Evolutionary conservation across 1,140 invertebrate genomes (phyloP), one percentile per base, ranked within the genome.

Genomic region (Cyclina sinensis): DNA sequence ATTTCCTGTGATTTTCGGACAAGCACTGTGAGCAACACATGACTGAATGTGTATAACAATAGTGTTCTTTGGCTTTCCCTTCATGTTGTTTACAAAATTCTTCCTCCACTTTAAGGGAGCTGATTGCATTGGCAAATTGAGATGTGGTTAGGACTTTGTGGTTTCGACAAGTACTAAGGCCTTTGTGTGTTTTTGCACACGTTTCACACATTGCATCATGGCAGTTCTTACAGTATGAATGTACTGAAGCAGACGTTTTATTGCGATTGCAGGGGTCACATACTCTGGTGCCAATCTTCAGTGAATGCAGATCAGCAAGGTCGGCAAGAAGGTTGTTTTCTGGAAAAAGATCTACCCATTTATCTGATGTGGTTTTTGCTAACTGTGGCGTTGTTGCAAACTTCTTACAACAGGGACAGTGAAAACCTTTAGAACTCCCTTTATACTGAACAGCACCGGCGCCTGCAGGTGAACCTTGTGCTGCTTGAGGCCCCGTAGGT

Each of bases 151-250:
- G 65, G 35, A 88, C 86, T 39, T 59, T 83, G 35, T 82, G 86
- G 18, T 54, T 62, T n/a, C 70, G 35, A 46, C 86, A 88, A 21
- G 37, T 54, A n/a, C 80, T 27, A 16, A 88, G 37, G 27, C 79
- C 86, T 51, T 83, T 82, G 68, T 88, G 86, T 12, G 86, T 88
- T 24, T 73, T 76, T 14, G 68, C 68, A 37, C 86, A 88, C 0
- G 27, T 21, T 37, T 81, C 86, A 76, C 86, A 88, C 51, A 88
- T 35, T 12, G 86, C 86, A 46, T 88, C 86, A 1, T 51, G 57
- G 39, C 86, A 88, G 32, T 57, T 83, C 37, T 88, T 88, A 48
- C 86, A 88, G 39, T 88, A 88, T 0, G 79, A 88, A 62, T 68
- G 48, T n/a, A 88, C 68, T 35, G 37, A 48, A 3, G 78, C 21